Evolutionary conservation across 2,888 invertebrate species (phyloP).

Genomic region (Cephus pulcher): DNA sequence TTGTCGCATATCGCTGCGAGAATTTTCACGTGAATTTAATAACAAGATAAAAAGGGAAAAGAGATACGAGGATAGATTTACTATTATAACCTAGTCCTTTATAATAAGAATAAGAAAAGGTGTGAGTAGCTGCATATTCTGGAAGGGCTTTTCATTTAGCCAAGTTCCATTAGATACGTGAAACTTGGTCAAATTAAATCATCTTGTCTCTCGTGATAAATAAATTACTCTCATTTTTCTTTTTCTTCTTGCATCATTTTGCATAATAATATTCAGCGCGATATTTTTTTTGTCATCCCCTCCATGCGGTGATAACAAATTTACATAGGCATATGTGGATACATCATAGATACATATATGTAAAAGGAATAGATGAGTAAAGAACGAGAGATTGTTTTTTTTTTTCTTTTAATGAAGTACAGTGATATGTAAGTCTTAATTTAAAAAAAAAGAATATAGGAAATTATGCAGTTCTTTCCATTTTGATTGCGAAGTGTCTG

Average conservation of each 20-base stretch:
- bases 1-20: not conserved
- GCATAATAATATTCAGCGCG: not conserved
- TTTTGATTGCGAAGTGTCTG: too few species aligned
- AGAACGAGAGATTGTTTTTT: conserved; percentile 9
- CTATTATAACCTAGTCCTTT: not conserved
- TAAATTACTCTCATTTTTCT: not conserved
- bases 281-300: not conserved
- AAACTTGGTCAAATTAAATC: not conserved
- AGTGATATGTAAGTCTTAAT: not conserved
- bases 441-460: not conserved
- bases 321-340: not conserved
- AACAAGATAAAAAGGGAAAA: not conserved
- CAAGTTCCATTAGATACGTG: not conserved
- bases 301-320: not conserved
- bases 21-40: not conserved
- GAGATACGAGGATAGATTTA: not conserved
- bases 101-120: not conserved
- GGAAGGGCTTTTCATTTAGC: not conserved
- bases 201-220: not conserved
- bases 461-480: too few species aligned
- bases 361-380: not conserved
- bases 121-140: conserved; percentile 22
- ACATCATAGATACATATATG: not conserved
- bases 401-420: conserved; percentile 40
- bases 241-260: not conserved